phyloP scores from a whole-genome alignment of 2,797 vertebrate genomes.

The Percopsis omiscomaycus region DNA sequence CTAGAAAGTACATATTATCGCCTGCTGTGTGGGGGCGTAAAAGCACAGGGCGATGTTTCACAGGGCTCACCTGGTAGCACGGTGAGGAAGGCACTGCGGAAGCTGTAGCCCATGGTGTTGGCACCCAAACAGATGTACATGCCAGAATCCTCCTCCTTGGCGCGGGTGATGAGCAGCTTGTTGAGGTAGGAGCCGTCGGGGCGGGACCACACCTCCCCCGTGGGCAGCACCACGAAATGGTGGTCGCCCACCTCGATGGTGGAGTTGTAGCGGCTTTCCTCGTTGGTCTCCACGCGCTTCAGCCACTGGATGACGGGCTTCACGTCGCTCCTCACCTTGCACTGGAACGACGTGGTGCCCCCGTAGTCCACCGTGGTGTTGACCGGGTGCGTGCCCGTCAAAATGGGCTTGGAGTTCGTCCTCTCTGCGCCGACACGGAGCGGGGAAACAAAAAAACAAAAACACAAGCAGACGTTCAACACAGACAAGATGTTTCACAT shows the following conservation, averaged over 20 bases:
- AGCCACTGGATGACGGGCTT: conserved; percentile 99
- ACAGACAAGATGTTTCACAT: conserved; percentile 27
- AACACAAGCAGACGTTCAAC: conserved; percentile 1
- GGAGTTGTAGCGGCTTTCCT: conserved; percentile 95
- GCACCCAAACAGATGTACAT: conserved; percentile 98
- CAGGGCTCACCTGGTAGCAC: conserved; percentile 87
- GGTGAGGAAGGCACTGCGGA: conserved; percentile 95
- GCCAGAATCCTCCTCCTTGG: conserved; percentile 94
- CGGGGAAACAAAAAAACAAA: not conserved
- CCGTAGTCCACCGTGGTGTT: conserved; percentile 97
- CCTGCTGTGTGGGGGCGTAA: not conserved
- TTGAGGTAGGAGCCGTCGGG: conserved; percentile 98
- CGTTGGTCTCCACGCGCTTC: conserved; percentile 90
- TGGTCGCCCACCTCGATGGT: conserved; percentile 96
- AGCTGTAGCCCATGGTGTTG: conserved; percentile 99
- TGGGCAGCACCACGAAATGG: conserved; percentile 94
- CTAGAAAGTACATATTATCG: not conserved
- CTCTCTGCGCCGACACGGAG: conserved; percentile 78
- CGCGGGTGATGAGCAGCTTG: conserved; percentile 95
- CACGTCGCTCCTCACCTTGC: conserved; percentile 96
- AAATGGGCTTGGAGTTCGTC: conserved; percentile 92
- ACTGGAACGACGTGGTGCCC: conserved; percentile 96
- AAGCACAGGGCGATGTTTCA: conserved; percentile 6
- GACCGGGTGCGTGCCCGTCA: conserved; percentile 94
- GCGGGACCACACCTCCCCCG: conserved; percentile 95